Base-by-base conservation (phyloP, 2,797 vertebrate genomes). In the Acrossocheilus fasciatus region DNA sequence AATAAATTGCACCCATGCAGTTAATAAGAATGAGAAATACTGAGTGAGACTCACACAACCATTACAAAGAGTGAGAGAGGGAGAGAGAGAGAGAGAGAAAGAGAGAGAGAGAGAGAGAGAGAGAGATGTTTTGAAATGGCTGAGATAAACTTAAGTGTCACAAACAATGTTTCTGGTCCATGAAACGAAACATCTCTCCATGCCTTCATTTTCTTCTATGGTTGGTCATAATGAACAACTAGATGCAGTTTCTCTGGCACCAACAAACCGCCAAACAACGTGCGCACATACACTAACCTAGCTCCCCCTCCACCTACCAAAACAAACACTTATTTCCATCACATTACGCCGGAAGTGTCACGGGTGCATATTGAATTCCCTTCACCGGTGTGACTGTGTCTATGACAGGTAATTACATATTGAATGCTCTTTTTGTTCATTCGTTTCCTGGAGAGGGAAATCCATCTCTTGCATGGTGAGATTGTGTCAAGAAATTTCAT, bases 1-100 rank as follows among this genome's bases (percentile, higher is more conserved):
- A 98, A 98, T 97, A 98, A 98, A 98, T 97, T 97, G 96, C 96
- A 95, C 95, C 94, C 95, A 94, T 95, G 96, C 96, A 96, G 96
- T 98, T 98, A 98, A 98, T 97, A 98, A 97, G 96, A 97, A 97
- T 93, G 93, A 96, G 95, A 98, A 96, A 97, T 96, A 96, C 96
- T 96, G 93, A 95, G 93, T 90, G 95, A 96, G 95, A 95, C 95
- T 95, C 96, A 95, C 95, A 95, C 94, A 95, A 91, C 94, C 95
- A 95, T 93, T 95, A 96, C 52, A 87, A 74, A 84, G 81, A 64
- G 64, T 8, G 85, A 70, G 62, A 72, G 73, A 80, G 54, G 4
- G 77, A 64, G 81, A 36, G 82, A 54, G 85, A 2, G 76, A 64
- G 81, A 43, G 82, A 64, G 82, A 2, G 76, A 69, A 45, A 64